phyloP scores from a whole-genome alignment of 1,140 invertebrate species.

The Conus ventricosus region DNA sequence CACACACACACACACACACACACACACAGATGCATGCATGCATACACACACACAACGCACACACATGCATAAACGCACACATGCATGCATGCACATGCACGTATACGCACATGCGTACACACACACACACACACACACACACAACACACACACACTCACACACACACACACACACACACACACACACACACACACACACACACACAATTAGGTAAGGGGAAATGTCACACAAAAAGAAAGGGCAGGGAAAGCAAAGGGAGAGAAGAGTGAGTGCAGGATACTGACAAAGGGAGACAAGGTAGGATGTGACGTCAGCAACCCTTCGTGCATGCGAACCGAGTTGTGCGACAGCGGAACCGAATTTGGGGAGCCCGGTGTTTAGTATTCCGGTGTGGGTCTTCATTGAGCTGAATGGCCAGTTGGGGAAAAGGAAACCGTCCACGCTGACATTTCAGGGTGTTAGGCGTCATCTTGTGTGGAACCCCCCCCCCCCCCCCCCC shows the following conservation, averaged over 20 bases:
- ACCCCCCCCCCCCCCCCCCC: no score
- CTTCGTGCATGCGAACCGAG: constrained; percentile 1
- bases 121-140: background rate
- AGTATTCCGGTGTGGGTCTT: constrained; percentile 4
- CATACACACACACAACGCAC: background rate
- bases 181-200: no score
- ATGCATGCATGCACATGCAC: background rate
- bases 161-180: no score
- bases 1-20: no score
- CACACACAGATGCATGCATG: no score
- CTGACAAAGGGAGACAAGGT: background rate
- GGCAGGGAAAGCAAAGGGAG: no score
- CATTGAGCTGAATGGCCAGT: constrained; percentile 14
- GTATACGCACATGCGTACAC: background rate
- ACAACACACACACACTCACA: no score
- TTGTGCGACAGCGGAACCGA: constrained; percentile 2
- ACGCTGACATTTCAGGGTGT: no score
- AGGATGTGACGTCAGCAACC: background rate
- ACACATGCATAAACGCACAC: background rate
- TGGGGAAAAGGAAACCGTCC: background rate
- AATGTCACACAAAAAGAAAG: no score
- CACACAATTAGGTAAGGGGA: no score
- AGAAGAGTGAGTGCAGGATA: no score
- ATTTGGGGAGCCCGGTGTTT: background rate
- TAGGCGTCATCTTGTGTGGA: no score